Evolutionary conservation across 2,888 invertebrate genomes (phyloP).

Genomic region (Lasioglossum oenotherae): DNA sequence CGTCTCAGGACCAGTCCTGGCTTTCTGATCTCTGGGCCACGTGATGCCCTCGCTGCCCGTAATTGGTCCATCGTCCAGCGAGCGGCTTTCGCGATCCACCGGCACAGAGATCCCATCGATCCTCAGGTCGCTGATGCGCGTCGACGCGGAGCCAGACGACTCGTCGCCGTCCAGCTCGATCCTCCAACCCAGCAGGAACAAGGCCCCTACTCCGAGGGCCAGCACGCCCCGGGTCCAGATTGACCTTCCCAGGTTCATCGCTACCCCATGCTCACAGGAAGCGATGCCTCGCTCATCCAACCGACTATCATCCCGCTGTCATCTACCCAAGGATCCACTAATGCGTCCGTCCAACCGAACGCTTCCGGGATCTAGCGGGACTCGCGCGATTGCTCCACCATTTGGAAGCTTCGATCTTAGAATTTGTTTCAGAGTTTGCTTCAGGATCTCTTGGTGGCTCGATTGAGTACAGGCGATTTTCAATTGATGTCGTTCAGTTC

Average conservation of each 20-base stretch:
- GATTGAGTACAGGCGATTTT: background rate
- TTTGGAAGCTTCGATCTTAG: background rate
- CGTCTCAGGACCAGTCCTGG: background rate
- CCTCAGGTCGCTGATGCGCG: conserved; percentile 14
- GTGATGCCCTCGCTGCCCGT: background rate
- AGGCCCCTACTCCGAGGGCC: conserved; percentile 75
- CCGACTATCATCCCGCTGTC: conserved; percentile 45
- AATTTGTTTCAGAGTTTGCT: too few relatives aligned
- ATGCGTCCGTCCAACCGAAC: background rate
- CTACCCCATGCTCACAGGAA: conserved; percentile 80
- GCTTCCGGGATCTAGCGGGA: background rate
- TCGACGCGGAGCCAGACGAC: conserved; percentile 44
- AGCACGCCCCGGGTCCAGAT: conserved; percentile 76
- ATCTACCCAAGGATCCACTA: background rate
- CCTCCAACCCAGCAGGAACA: conserved; percentile 64
- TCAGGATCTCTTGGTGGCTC: background rate
- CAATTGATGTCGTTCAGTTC: background rate
- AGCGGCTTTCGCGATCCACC: conserved; percentile 3
- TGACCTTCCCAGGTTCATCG: conserved; percentile 79
- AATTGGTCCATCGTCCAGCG: background rate
- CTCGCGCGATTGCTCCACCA: background rate
- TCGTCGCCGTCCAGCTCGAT: conserved; percentile 45
- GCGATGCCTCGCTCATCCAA: conserved; percentile 48
- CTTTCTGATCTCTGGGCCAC: background rate
- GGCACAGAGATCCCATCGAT: conserved; percentile 28